Evolutionary conservation across 1,140 invertebrate genomes (phyloP).

Genomic region (Stegodyphus mimosarum): DNA sequence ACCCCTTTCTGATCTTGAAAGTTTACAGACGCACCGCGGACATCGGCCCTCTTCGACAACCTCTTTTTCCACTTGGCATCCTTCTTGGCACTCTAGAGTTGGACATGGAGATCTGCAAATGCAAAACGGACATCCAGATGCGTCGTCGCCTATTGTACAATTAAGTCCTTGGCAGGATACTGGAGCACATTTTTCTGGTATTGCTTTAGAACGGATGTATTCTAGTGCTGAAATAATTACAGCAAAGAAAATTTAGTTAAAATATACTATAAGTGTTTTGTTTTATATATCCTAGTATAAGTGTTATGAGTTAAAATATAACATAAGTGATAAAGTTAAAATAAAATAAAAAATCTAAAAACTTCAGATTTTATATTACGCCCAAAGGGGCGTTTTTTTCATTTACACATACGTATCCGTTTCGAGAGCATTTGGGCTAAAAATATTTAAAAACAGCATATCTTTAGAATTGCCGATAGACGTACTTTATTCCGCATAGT

Average conservation of each 20-base stretch:
- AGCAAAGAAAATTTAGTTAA: background rate
- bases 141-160: constrained; percentile 28
- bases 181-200: constrained; percentile 1
- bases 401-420: too few relatives aligned
- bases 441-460: too few relatives aligned
- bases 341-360: too few relatives aligned
- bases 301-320: too few relatives aligned
- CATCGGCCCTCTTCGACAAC: constrained; percentile 18
- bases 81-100: constrained; percentile 36
- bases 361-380: too few relatives aligned
- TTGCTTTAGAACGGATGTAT: constrained; percentile 12
- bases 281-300: too few relatives aligned
- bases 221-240: constrained; percentile 16
- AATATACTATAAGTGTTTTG: too few relatives aligned
- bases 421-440: too few relatives aligned
- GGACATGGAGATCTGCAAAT: constrained; percentile 27
- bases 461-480: too few relatives aligned
- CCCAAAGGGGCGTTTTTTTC: too few relatives aligned
- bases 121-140: constrained; percentile 30
- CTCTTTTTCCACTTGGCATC: constrained; percentile 37
- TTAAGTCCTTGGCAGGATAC: constrained; percentile 23
- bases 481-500: too few relatives aligned
- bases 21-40: constrained; percentile 45
- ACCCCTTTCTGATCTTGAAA: constrained; percentile 48
- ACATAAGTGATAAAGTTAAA: too few relatives aligned